A percentile compares a stretch with the other conserved stretches of the same genome.
Evolutionary conservation across 2,888 invertebrate genomes (phyloP).

Genomic region (Lithophane leautieri): DNA sequence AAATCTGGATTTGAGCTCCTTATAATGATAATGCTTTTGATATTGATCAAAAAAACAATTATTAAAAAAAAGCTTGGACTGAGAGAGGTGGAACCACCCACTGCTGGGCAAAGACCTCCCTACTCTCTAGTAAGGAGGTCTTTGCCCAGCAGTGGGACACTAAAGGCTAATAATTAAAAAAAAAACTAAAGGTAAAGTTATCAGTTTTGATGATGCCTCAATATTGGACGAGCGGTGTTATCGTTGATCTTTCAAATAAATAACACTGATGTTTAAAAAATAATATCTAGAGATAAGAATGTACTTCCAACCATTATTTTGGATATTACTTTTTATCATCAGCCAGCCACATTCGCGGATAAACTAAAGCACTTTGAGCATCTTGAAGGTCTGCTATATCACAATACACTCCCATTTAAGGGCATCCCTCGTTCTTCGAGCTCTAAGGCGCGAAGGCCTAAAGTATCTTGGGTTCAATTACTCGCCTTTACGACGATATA

Average conservation of each 20-base stretch:
- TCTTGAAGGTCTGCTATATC: conserved; percentile 39
- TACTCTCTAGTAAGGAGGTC: too few relatives aligned
- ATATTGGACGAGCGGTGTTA: neutral
- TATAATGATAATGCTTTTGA: neutral
- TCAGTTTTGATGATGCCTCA: neutral
- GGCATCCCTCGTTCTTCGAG: conserved; percentile 38
- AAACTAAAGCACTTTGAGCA: conserved; percentile 24
- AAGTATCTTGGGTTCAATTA: conserved; percentile 67
- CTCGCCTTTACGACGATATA: conserved; percentile 68
- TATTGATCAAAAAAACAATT: neutral
- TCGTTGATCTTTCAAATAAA: neutral
- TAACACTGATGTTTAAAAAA: neutral
- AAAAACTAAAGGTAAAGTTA: too few relatives aligned
- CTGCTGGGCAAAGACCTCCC: too few relatives aligned
- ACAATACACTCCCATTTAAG: conserved; percentile 36
- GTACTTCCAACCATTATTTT: neutral
- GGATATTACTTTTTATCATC: conserved; percentile 52
- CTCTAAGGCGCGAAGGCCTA: conserved; percentile 57
- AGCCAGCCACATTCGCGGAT: conserved; percentile 3
- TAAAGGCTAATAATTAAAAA: too few relatives aligned
- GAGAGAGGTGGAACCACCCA: too few relatives aligned
- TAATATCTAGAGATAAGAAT: conserved; percentile 1
- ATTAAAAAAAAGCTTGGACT: too few relatives aligned
- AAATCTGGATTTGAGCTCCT: neutral
- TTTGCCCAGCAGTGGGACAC: too few relatives aligned